Evolutionary conservation across 2,888 invertebrate genomes (phyloP).

Genomic region (Syrista parreyssii): DNA sequence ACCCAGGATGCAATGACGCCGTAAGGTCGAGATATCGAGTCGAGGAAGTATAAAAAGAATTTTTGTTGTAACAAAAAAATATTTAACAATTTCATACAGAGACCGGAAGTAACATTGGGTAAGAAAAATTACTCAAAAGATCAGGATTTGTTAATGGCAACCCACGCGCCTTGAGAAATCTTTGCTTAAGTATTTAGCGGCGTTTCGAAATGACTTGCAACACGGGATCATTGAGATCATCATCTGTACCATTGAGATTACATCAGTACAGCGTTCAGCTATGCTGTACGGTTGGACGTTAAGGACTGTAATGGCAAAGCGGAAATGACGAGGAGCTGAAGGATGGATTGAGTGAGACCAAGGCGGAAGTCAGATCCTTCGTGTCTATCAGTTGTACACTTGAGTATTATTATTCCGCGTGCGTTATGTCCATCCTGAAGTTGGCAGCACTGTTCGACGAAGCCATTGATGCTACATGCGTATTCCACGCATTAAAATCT

Average conservation of each 20-base stretch:
- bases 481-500: constrained; percentile 29
- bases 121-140: neutral
- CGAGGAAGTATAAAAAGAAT: constrained; percentile 8
- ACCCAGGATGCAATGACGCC: constrained; percentile 13
- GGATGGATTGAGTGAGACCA: neutral
- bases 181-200: neutral
- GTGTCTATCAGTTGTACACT: neutral
- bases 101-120: neutral
- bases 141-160: neutral
- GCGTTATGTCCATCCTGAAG: neutral
- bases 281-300: neutral
- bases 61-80: neutral
- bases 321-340: neutral
- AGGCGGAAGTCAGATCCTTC: neutral
- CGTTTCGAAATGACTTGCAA: neutral
- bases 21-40: constrained; percentile 14
- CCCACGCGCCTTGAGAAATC: neutral
- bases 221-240: neutral
- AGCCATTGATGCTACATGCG: constrained; percentile 16
- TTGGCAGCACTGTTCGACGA: neutral
- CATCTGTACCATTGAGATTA: neutral
- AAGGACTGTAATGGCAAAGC: neutral
- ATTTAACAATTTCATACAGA: neutral
- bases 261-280: neutral
- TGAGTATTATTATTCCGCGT: neutral